A percentile compares a stretch with the other conserved stretches of the same genome.
phyloP scores from a whole-genome alignment of 2,113 vertebrate genomes.

The Pipra filicauda region DNA sequence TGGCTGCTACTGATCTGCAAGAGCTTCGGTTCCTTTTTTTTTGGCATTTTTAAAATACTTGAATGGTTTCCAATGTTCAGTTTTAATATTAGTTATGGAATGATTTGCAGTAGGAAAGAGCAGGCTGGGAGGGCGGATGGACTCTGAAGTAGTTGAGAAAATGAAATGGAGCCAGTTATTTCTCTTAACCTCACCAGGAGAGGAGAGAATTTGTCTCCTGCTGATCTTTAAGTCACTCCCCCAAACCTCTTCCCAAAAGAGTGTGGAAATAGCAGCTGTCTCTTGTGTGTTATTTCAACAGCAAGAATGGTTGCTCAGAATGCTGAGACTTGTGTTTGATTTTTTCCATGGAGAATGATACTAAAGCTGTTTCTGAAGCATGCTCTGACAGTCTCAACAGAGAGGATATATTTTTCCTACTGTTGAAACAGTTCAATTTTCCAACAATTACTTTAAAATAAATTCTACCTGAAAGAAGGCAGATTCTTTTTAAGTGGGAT shows the following conservation, averaged over 20 bases:
- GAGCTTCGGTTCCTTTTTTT: not conserved
- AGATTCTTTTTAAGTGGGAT: not conserved
- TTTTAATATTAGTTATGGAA: not conserved
- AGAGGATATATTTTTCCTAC: not conserved
- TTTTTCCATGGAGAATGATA: not conserved
- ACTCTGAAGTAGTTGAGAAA: not conserved
- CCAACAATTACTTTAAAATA: not conserved
- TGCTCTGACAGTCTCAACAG: not conserved
- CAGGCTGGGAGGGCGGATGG: not conserved
- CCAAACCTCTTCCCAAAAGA: not conserved
- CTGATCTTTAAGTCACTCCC: not conserved
- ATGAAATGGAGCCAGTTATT: not conserved
- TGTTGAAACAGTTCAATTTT: not conserved
- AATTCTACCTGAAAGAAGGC: not conserved
- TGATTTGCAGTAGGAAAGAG: not conserved
- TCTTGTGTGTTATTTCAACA: not conserved
- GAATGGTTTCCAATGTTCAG: not conserved
- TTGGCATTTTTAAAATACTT: not conserved
- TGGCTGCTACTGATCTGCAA: not conserved
- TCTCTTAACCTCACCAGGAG: not conserved
- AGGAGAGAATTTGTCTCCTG: not conserved
- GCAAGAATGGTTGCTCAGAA: not conserved
- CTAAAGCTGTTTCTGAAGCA: not conserved
- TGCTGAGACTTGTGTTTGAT: not conserved
- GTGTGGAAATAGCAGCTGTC: not conserved